A percentile compares a stretch with the other conserved stretches of the same genome.
Conservation (phyloP, 2,113 vertebrate species). For the Theristicus caerulescens region DNA sequence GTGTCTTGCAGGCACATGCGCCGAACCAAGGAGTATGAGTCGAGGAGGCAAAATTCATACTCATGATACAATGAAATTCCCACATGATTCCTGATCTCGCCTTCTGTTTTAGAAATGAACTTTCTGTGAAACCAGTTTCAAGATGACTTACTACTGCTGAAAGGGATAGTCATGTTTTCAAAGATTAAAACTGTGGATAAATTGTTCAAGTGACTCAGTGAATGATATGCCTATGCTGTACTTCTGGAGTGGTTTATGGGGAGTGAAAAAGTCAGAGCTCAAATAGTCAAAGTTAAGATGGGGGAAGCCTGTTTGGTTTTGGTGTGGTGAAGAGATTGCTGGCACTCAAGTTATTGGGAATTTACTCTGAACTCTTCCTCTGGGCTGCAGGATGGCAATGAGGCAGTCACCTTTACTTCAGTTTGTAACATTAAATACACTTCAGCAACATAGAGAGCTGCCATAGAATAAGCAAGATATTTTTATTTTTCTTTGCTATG, state of each 20-base stretch:
- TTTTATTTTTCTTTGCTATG: background rate
- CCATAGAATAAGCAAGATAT: background rate
- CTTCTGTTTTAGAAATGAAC: background rate
- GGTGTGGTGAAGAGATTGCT: background rate
- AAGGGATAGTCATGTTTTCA: background rate
- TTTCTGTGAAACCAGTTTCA: background rate
- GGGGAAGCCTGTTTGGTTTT: background rate
- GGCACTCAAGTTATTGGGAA: background rate
- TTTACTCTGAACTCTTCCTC: background rate
- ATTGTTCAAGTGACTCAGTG: background rate
- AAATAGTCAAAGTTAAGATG: background rate
- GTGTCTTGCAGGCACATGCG: background rate
- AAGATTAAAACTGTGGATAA: background rate
- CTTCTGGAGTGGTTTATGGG: background rate
- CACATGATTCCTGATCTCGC: background rate
- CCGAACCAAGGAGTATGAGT: fast-evolving
- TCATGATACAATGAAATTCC: background rate
- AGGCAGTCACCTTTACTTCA: background rate
- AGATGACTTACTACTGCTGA: background rate
- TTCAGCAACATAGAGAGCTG: background rate
- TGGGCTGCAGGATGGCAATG: background rate
- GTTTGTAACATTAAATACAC: background rate
- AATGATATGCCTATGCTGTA: background rate
- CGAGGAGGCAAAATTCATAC: background rate
- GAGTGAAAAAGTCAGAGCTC: background rate